phyloP scores from a whole-genome alignment of 2,113 vertebrate genomes.

The Pan troglodytes region NHGRI_mPanTro3-v2.1_pri NC_072401.2:55507501-55508000 shows the following conservation, averaged over 20 bases:
- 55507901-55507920: not conserved
- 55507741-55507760: not conserved
- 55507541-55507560: conserved; percentile 16
- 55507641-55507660: not conserved
- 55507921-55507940: not conserved
- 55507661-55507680: not conserved
- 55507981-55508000: not conserved
- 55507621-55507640: not conserved
- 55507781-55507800: not conserved
- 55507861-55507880: not conserved
- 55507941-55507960: not conserved
- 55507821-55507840: not conserved
- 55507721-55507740: not conserved
- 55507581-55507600: conserved; percentile 1
- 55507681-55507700: conserved; percentile 21
- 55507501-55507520: conserved; percentile 11
- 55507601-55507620: conserved; percentile 28
- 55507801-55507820: not conserved
- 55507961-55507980: not conserved
- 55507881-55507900: not conserved
- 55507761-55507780: not conserved
- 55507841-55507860: not conserved
- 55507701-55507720: not conserved
- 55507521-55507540: not conserved
- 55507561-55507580: not conserved